phyloP scores from a whole-genome alignment of 2,888 invertebrate species.

The Gibbula magus region DNA sequence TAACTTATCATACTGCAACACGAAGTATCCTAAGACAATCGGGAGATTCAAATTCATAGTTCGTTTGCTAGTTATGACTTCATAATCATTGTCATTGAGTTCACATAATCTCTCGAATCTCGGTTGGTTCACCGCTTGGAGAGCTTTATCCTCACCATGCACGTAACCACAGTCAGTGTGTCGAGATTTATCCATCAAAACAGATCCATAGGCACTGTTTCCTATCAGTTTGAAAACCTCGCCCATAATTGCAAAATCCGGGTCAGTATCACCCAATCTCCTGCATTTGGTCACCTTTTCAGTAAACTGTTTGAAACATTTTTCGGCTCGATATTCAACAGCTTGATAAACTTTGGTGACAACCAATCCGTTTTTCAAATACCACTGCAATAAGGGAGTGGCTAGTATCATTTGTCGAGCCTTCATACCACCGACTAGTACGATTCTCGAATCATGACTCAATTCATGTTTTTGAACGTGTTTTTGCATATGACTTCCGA shows the following conservation, averaged over 20 bases:
- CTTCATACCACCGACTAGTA: neutral
- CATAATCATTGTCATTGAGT: neutral
- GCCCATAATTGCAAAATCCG: neutral
- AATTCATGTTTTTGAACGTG: neutral
- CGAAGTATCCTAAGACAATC: neutral
- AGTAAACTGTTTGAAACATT: neutral
- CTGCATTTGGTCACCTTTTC: constrained; percentile 1
- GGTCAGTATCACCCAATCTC: neutral
- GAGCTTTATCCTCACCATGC: neutral
- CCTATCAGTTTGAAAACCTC: constrained; percentile 1
- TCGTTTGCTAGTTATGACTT: neutral
- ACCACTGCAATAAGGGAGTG: neutral
- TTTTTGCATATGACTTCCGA: neutral
- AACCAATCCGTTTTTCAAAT: neutral
- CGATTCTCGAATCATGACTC: no score
- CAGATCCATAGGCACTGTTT: neutral
- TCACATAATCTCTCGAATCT: neutral
- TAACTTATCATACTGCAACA: neutral
- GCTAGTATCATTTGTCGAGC: neutral
- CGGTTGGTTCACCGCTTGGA: neutral
- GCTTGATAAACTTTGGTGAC: neutral
- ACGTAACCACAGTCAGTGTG: neutral
- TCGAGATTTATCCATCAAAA: neutral
- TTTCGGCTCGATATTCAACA: neutral
- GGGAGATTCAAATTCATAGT: neutral